Percentiles rank a stretch among this genome's conserved stretches.
Conservation (phyloP, 2,888 invertebrate genomes). For the Isoperla grammatica region DNA sequence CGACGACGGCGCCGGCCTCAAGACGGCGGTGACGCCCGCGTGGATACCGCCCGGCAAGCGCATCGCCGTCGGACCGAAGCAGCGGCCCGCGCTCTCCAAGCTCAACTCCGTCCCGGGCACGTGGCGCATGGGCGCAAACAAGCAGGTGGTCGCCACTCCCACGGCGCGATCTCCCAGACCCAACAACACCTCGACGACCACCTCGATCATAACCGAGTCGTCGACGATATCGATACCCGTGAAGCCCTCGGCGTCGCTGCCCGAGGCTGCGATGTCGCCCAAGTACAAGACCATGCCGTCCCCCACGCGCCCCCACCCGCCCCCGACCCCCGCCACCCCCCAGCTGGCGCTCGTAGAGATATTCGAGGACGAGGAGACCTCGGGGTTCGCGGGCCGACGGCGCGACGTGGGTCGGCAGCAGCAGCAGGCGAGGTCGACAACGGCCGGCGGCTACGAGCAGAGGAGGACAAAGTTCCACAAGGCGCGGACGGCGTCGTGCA, state of each 20-base stretch:
- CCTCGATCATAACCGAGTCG: conserved; percentile 10
- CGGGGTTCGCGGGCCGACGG: neutral
- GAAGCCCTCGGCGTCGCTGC: conserved; percentile 38
- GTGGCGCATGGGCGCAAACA: conserved; percentile 9
- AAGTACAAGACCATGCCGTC: conserved; percentile 57
- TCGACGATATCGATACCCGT: conserved; percentile 52
- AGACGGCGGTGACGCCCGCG: conserved; percentile 37
- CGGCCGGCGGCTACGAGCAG: conserved; percentile 46
- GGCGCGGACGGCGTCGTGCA: conserved; percentile 79
- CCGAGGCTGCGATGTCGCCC: conserved; percentile 40
- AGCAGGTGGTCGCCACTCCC: neutral
- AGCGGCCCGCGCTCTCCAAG: too few relatives aligned
- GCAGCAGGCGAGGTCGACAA: neutral
- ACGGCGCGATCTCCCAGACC: neutral
- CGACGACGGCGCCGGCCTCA: conserved; percentile 27
- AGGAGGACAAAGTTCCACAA: conserved; percentile 65
- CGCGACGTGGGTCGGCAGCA: conserved; percentile 14
- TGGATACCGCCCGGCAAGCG: conserved; percentile 38
- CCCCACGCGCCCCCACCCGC: conserved; percentile 45
- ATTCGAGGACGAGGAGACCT: conserved; percentile 52
- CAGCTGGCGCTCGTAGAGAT: conserved; percentile 57
- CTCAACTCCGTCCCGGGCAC: neutral
- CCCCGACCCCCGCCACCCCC: conserved; percentile 45
- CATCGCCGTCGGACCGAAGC: conserved; percentile 1
- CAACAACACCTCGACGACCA: conserved; percentile 16